Base-by-base conservation (phyloP, 2,113 vertebrate species). In the Muscicapa adusta region DNA sequence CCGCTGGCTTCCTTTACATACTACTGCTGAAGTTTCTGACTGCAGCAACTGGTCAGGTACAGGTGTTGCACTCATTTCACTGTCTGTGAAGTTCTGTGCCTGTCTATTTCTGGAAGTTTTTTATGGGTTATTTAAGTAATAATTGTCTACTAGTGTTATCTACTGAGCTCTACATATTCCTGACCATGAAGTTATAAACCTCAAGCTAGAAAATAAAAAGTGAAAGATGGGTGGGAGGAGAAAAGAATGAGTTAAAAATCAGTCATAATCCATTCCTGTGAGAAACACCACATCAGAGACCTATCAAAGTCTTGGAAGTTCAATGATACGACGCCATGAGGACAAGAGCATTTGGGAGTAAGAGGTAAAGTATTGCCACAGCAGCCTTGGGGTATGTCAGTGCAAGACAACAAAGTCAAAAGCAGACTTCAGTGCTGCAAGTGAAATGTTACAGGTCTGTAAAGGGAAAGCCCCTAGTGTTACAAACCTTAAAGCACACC, bases 261-360 rank as follows among this genome's bases (percentile, higher is more conserved):
- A 29, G 42, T 53, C 16, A 40, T 34, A 71, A 81, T 65, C 68
- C 1, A 1, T 89, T 82, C 24, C 28, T 31, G 9, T 0, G 7
- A 90, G 67, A 88, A 85, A 36, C 5, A 2, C 25, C 14, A 1
- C 15, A 54, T 42, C 31, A 58, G 38, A 96, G 33, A 31, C 24
- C 8, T 66, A 34, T 50, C 60, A 42, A 38, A 76, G 33, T 34
- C 54, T 77, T 77, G n/a, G n/a, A 42, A n/a, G 28, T 48, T 83
- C 6, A 18, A 9, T 70, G 36, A 12, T 11, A 14, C 0, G 1
- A 29, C 5, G 3, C 42, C 23, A 20, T 14, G 20, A 75, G 15
- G 34, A 54, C 23, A 42, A 75, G 42, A 81, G 3, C 31, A 33
- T 76, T 81, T 57, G 48, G 18, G 29, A 78, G 5, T 60, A 26